Percentiles rank a stretch among this genome's conserved stretches.
Evolutionary conservation across 2,113 vertebrate genomes (phyloP).

Genomic region (Elaphurus davidianus): DNA sequence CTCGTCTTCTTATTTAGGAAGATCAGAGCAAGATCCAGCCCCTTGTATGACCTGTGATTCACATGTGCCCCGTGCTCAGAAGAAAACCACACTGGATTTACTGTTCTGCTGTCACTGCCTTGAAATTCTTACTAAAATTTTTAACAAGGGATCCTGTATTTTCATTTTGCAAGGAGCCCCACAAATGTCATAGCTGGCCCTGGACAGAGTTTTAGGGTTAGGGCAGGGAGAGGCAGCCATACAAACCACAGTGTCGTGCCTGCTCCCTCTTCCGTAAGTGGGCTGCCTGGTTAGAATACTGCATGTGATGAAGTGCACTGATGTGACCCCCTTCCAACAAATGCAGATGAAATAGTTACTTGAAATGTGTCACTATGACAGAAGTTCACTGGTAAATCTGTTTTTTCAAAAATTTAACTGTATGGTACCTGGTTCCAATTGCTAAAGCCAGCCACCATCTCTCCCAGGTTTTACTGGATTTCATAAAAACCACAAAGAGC

Average conservation of each 20-base stretch:
- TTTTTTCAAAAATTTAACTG: constrained; percentile 4
- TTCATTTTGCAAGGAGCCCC: neutral
- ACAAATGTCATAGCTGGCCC: neutral
- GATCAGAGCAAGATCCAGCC: neutral
- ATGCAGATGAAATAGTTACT: neutral
- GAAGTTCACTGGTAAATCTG: neutral
- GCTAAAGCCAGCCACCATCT: neutral
- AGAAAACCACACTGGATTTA: neutral
- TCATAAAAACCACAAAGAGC: neutral
- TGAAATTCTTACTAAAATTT: neutral
- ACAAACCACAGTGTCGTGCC: neutral
- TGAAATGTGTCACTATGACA: neutral
- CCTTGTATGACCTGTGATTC: neutral
- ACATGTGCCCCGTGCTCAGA: neutral
- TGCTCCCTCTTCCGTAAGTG: neutral
- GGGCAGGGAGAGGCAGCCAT: neutral
- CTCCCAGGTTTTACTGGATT: neutral
- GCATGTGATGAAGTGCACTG: rapidly evolving
- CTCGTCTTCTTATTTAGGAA: neutral
- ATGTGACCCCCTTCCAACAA: neutral
- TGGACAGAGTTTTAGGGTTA: neutral
- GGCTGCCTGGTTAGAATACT: neutral
- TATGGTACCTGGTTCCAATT: neutral
- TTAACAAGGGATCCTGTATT: neutral
- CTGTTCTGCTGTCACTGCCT: neutral